Percentiles rank a stretch among this genome's conserved stretches.
Conservation (phyloP, 2,888 invertebrate species). For the Sipha maydis region DNA sequence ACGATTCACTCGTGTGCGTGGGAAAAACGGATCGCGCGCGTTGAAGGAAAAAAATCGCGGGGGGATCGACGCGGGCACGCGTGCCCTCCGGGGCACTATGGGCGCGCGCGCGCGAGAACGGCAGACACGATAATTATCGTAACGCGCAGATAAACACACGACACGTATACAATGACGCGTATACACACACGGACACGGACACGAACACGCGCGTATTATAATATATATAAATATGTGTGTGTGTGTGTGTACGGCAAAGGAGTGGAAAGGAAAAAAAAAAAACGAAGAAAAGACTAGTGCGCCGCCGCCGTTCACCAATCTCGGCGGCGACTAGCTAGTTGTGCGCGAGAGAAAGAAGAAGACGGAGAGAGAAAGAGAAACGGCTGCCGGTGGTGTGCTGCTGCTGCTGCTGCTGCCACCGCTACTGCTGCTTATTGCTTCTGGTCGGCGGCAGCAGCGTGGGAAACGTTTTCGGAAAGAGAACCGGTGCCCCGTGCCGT, state of each 20-base stretch:
- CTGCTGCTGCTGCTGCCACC: background rate
- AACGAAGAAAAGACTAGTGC: slow-evolving; percentile 3
- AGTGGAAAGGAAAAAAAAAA: background rate
- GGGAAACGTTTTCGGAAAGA: slow-evolving; percentile 48
- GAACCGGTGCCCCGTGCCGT: slow-evolving; percentile 59
- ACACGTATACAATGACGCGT: background rate
- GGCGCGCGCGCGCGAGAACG: background rate
- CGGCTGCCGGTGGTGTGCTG: slow-evolving; percentile 37
- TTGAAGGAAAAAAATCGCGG: background rate
- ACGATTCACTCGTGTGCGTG: background rate
- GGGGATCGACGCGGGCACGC: background rate
- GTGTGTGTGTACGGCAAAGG: background rate
- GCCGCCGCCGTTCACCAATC: background rate
- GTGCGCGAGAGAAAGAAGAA: slow-evolving; percentile 66
- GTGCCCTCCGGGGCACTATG: background rate
- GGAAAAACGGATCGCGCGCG: background rate
- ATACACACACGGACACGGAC: slow-evolving; percentile 10
- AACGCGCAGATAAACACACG: background rate
- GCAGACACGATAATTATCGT: background rate
- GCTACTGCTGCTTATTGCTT: slow-evolving; percentile 33
- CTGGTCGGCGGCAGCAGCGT: slow-evolving; percentile 57
- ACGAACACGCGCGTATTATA: no score
- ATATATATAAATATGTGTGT: no score
- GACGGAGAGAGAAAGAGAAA: slow-evolving; percentile 11
- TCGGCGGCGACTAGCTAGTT: background rate